Evolutionary conservation across 1,140 invertebrate genomes (phyloP).

Genomic region (Drosophila ironensis): DNA sequence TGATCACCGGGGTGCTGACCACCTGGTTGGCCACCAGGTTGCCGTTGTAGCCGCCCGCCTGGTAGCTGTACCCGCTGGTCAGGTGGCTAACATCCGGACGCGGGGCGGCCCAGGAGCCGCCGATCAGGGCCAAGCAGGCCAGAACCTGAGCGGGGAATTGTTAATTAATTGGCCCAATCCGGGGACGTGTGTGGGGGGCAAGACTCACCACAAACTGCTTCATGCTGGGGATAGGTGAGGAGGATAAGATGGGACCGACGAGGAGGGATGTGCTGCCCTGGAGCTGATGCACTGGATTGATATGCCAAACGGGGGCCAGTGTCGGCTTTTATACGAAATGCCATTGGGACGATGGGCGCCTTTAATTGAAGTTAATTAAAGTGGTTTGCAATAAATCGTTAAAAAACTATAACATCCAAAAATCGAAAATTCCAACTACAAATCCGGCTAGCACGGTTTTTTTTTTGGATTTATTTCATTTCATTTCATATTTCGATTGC

Average conservation of each 20-base stretch:
- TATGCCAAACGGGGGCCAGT: constrained; percentile 13
- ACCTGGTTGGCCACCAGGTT: constrained; percentile 23
- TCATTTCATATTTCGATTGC: constrained; percentile 5
- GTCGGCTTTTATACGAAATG: constrained; percentile 58
- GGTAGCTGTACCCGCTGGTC: constrained; percentile 59
- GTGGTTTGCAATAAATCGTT: constrained; percentile 76
- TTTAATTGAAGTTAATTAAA: constrained; percentile 80
- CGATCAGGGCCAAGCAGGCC: constrained; percentile 48
- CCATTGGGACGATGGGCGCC: neutral
- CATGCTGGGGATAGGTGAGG: constrained; percentile 41
- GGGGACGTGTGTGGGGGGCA: neutral
- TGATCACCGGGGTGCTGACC: constrained; percentile 43
- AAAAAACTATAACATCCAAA: constrained; percentile 64
- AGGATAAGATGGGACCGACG: neutral
- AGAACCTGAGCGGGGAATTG: constrained; percentile 32
- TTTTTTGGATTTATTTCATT: constrained; percentile 20
- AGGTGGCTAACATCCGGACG: constrained; percentile 71
- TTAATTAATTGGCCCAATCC: neutral
- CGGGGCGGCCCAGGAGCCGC: constrained; percentile 39
- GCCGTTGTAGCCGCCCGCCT: constrained; percentile 48
- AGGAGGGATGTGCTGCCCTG: constrained; percentile 36
- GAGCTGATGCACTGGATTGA: constrained; percentile 62
- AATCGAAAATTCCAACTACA: constrained; percentile 29
- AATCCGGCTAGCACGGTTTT: constrained; percentile 66
- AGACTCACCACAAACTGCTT: constrained; percentile 72